Evolutionary conservation across 1,140 invertebrate genomes (phyloP), one percentile per base, ranked within the genome.

Genomic region (Drosophila biarmipes): DNA sequence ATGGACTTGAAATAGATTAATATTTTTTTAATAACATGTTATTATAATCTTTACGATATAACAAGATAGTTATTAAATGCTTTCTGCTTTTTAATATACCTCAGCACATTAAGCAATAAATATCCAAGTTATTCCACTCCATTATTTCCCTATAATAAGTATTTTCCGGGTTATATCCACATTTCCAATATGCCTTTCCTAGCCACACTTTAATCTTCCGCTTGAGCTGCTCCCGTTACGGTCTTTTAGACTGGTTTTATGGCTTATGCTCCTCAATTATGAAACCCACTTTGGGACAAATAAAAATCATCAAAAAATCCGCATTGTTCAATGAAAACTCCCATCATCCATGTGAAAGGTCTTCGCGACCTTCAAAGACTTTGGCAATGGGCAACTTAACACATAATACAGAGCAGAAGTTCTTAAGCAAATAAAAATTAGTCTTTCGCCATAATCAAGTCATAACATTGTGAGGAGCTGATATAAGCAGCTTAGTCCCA

Each of bases 401-500:
- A 89, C 84, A 80, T 89, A 87, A 87, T 87, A 89, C 84, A 87
- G 84, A 87, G 84, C 84, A 45, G 21, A 53, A 52, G 76, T 89
- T 89, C 84, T 89, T 67, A 38, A 29, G 51, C 66, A 56, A 59
- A 82, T 89, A 84, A 89, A 89, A 89, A 89, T 89, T 84, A 77
- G 84, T 89, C 67, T 89, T 89, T 89, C 67, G 67, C 58, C 84
- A 89, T 89, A 89, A 89, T 89, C 84, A 89, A 89, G 84, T 89
- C 84, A 89, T 89, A 89, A 89, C 78, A 89, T 89, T 89, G 76
- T 84, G 84, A 84, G 46, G 21, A 51, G n/a, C 37, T 37, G 52
- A n/a, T 31, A 46, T 77, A 77, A 77, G 63, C 73, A 21, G 73
- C 73, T 77, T 77, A 77, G 15, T 35, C 27, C 34, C 42, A 49